Conservation (phyloP, 2,113 vertebrate genomes). For the Engraulis encrasicolus region DNA sequence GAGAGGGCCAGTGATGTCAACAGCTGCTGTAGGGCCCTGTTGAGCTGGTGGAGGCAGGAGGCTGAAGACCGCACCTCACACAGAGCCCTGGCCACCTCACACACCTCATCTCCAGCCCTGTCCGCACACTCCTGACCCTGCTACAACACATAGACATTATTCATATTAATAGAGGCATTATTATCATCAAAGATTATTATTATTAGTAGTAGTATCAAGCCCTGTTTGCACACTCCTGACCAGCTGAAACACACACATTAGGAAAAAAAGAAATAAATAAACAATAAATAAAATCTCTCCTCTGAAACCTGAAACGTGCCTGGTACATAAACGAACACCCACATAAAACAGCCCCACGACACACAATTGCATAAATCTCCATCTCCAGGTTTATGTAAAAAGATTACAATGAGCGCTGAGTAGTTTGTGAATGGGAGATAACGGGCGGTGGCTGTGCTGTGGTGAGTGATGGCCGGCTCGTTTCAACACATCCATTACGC, state of each 20-base stretch:
- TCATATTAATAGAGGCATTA: too few relatives aligned
- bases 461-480: slow-evolving; percentile 65
- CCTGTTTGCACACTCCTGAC: too few relatives aligned
- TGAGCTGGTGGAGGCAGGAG: slow-evolving; percentile 77
- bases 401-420: slow-evolving; percentile 45
- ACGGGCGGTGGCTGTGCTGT: slow-evolving; percentile 59
- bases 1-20: slow-evolving; percentile 65
- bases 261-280: too few relatives aligned
- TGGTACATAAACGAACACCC: too few relatives aligned
- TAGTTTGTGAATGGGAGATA: slow-evolving; percentile 71
- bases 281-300: too few relatives aligned
- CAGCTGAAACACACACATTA: too few relatives aligned
- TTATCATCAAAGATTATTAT: too few relatives aligned
- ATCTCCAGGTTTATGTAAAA: slow-evolving; percentile 22
- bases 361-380: slow-evolving; percentile 31
- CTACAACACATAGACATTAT: slow-evolving; percentile 41
- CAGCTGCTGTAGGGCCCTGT: slow-evolving; percentile 75
- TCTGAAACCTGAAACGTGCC: too few relatives aligned
- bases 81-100: slow-evolving; percentile 51
- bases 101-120: slow-evolving; percentile 54
- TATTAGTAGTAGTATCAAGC: too few relatives aligned
- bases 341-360: background rate
- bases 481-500: slow-evolving; percentile 69
- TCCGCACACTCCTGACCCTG: slow-evolving; percentile 52
- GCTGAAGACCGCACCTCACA: slow-evolving; percentile 68